These are phyloP conservation scores for Zygothrica quintamaculata DNA, from an alignment of 2,888 invertebrate species.

Conservation along the genomic window DNA sequence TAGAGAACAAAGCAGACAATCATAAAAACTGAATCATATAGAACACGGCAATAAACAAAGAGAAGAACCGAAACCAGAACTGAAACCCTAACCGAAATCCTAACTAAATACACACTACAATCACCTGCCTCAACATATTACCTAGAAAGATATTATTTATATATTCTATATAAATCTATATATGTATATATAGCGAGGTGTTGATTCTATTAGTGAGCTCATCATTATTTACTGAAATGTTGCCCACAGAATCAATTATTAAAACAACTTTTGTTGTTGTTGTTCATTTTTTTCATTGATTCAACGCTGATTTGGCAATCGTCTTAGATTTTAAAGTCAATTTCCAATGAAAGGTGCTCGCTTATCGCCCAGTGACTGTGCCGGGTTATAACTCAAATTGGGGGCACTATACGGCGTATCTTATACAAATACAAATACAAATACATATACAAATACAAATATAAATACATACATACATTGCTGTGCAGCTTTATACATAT, in stretches of 20 bases:
- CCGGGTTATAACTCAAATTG: slow-evolving; percentile 39
- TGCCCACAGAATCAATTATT: slow-evolving; percentile 27
- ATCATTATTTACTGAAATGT: slow-evolving; percentile 24
- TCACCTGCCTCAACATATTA: slow-evolving; percentile 44
- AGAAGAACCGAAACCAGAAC: background rate
- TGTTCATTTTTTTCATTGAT: too few species aligned
- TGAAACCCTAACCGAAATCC: slow-evolving; percentile 4
- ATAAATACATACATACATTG: slow-evolving; percentile 18
- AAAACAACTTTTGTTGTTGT: slow-evolving; percentile 27
- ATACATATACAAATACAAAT: slow-evolving; percentile 6
- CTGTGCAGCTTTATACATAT: slow-evolving; percentile 36
- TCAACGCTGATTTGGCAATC: slow-evolving; percentile 13
- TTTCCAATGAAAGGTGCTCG: slow-evolving; percentile 6
- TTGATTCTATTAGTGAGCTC: slow-evolving; percentile 34
- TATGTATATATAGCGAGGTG: slow-evolving; percentile 46
- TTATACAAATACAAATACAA: slow-evolving; percentile 40
- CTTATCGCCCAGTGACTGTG: slow-evolving; percentile 40
- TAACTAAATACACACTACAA: slow-evolving; percentile 1
- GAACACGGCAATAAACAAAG: slow-evolving; percentile 31
- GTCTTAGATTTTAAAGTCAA: background rate
- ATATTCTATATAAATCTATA: slow-evolving; percentile 14
- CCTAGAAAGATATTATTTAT: slow-evolving; percentile 13
- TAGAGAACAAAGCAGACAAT: slow-evolving; percentile 16
- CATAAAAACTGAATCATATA: slow-evolving; percentile 46
- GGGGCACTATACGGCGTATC: slow-evolving; percentile 56